phyloP scores from a whole-genome alignment of 2,113 vertebrate species.

The Zosterops pallidus region DNA sequence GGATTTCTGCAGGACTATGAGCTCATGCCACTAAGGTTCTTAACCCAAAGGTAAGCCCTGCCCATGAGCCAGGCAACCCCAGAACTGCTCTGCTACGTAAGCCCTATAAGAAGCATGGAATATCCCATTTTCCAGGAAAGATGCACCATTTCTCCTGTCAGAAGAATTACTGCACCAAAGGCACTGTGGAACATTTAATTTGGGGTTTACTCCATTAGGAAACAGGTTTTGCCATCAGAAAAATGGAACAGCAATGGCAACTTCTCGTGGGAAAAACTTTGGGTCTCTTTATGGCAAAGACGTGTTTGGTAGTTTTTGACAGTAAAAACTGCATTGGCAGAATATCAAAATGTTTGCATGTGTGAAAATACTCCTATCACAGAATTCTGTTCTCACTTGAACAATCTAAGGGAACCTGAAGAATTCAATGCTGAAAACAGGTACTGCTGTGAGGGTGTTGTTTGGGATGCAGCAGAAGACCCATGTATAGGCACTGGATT shows the following conservation, averaged over 20 bases:
- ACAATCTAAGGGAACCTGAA: not conserved
- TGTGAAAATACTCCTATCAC: not conserved
- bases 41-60: not conserved
- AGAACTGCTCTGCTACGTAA: not conserved
- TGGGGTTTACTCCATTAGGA: not conserved
- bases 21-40: not conserved
- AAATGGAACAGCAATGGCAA: not conserved
- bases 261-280: not conserved
- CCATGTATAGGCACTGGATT: not conserved
- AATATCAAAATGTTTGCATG: not conserved
- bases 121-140: not conserved
- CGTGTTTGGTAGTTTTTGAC: not conserved
- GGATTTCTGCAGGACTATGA: not conserved
- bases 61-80: not conserved
- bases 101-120: not conserved
- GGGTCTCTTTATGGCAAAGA: not conserved
- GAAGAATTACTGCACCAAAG: not conserved
- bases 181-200: not conserved
- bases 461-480: not conserved
- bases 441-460: not conserved
- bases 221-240: not conserved
- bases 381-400: not conserved
- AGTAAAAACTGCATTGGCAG: constrained; percentile 17
- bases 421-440: not conserved
- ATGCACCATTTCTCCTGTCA: not conserved